Conservation (phyloP, 1,140 invertebrate genomes). For the Drosophila repleta region DNA sequence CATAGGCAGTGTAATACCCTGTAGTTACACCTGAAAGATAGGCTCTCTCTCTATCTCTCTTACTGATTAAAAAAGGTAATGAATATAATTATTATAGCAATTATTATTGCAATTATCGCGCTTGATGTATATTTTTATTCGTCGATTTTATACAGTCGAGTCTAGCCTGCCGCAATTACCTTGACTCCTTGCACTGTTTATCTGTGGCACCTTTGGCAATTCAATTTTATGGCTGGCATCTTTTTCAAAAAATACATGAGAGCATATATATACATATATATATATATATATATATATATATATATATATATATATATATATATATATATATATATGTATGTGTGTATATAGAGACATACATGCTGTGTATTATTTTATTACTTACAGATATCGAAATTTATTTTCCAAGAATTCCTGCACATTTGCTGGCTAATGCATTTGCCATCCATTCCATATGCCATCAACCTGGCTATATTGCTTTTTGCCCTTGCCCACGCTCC, state of each 20-base stretch:
- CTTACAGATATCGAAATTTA: not conserved
- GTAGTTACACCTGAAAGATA: no score
- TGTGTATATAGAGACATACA: not conserved
- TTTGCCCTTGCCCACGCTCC: not conserved
- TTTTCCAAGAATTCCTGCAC: not conserved
- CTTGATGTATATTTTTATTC: no score
- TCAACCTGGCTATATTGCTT: slow-evolving; percentile 23
- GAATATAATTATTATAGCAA: no score
- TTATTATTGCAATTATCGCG: no score
- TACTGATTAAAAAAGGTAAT: no score
- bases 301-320: not conserved
- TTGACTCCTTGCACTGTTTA: no score
- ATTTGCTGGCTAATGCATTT: slow-evolving; percentile 29
- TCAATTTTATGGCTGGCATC: not conserved
- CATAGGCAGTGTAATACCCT: no score
- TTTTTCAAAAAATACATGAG: not conserved
- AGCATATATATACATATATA: not conserved
- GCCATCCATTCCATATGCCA: slow-evolving; percentile 19
- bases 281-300: not conserved
- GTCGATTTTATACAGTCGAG: no score
- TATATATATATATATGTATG: not conserved
- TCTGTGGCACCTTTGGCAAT: not conserved
- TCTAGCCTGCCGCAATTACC: no score
- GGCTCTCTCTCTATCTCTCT: no score
- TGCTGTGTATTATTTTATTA: slow-evolving; percentile 3